Percentiles rank a stretch among this genome's conserved stretches.
Conservation (phyloP, 1,140 invertebrate species). For the Aphaenogaster rudis region DNA sequence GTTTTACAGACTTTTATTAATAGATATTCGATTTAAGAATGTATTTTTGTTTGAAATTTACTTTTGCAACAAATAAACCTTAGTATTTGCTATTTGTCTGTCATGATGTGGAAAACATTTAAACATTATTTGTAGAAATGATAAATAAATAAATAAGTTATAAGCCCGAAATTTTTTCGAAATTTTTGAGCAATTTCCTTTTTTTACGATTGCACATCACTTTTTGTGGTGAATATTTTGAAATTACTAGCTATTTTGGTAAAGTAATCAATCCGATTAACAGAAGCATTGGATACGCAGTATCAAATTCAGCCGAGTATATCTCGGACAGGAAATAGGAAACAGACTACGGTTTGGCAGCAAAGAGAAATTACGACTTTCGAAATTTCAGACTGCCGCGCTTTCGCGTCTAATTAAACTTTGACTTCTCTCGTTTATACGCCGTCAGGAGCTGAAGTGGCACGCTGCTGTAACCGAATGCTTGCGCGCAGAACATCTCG, state of each 20-base stretch:
- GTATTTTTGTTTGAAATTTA: not conserved
- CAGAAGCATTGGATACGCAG: not conserved
- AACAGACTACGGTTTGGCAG: constrained; percentile 9
- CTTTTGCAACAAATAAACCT: not conserved
- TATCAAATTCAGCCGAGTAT: constrained; percentile 18
- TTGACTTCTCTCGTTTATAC: constrained; percentile 52
- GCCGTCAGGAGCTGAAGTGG: constrained; percentile 45
- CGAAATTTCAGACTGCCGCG: constrained; percentile 45
- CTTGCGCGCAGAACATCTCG: constrained; percentile 23
- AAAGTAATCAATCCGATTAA: constrained; percentile 17
- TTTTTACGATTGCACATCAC: not conserved
- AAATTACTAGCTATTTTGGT: not conserved
- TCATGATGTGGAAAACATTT: not conserved
- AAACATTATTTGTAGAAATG: not conserved
- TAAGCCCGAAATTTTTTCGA: not conserved
- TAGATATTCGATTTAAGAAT: not conserved
- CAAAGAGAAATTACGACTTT: constrained; percentile 45
- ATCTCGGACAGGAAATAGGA: not conserved
- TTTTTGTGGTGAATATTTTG: not conserved
- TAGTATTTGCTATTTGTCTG: not conserved
- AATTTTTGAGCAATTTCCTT: not conserved
- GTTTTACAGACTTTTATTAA: not conserved
- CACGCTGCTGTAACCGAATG: constrained; percentile 32
- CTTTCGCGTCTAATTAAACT: constrained; percentile 57
- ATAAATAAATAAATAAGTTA: constrained; percentile 7